Base-by-base conservation (phyloP, 1,140 invertebrate genomes). In the Macrocentrus cingulum region DNA sequence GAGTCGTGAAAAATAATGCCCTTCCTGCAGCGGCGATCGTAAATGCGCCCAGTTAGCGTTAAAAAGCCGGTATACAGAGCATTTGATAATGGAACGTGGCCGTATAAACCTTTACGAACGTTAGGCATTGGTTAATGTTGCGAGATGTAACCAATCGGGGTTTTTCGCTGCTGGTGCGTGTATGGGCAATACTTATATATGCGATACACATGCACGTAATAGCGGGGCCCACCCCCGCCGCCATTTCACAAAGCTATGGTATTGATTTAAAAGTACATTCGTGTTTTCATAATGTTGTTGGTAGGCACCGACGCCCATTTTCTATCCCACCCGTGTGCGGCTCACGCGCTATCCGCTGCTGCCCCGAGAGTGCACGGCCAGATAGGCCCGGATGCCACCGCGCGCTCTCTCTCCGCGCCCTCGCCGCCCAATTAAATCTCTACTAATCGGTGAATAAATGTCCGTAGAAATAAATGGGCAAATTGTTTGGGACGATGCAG, bases 251-350 rank as follows among this genome's bases (percentile, higher is more conserved):
- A 77, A 77, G 72, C 75, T 76, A 79, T 79, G 75, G 76, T 80
- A 79, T 79, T 79, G 77, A 79, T 79, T 79, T 79, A 79, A 79
- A 79, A 79, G 77, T 78, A 79, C 76, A 79, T 79, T 80, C 75
- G 77, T 79, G 78, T 79, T 80, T 78, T 79, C 77, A 79, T 80
- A 79, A 79, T 79, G 78, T 77, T 75, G 76, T 76, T 74, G 71
- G 66, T 61, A 66, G 65, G 67, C 67, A 70, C 65, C 66, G 67
- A 68, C 68, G 66, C 72, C 66, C 69, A 67, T 66, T 67, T 60
- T 56, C 64, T 54, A 64, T 65, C 61, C 64, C 60, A 61, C 63
- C 51, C 25, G 13, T 19, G 49, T 54, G 61, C 45, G 66, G 56
- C 58, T 66, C 60, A 59, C 65, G 54, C 56, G 59, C 61, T 64